A percentile compares a stretch with the other conserved stretches of the same genome.
Evolutionary conservation across 2,113 vertebrate species (phyloP).

Genomic region (Tichodroma muraria): DNA sequence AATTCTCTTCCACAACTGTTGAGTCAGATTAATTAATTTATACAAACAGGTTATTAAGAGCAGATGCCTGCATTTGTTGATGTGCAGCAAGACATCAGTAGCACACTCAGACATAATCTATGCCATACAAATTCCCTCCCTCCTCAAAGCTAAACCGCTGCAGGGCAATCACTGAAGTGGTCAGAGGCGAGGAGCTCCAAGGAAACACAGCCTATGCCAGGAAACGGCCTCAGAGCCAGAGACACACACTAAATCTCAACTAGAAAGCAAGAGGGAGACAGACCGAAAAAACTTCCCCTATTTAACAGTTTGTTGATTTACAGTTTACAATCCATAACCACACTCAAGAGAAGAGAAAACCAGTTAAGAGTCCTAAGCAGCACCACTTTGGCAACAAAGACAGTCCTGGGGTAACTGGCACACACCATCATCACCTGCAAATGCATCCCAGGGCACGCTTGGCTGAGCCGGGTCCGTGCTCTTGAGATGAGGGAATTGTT

Average conservation of each 20-base stretch:
- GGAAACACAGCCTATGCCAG: not conserved
- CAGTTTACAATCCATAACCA: accelerated
- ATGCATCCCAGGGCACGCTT: accelerated
- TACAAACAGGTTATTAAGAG: not conserved
- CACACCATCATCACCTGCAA: not conserved
- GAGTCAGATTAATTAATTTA: not conserved
- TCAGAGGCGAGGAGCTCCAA: not conserved
- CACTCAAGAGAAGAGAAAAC: not conserved
- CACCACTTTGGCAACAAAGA: not conserved
- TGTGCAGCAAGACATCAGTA: not conserved
- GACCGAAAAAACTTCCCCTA: not conserved
- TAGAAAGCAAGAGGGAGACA: not conserved
- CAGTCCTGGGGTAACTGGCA: not conserved
- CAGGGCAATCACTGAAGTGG: not conserved
- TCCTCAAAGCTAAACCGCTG: not conserved
- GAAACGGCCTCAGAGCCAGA: not conserved
- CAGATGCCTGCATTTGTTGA: not conserved
- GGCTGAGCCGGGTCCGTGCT: not conserved
- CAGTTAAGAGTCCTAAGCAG: not conserved
- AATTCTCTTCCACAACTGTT: not conserved
- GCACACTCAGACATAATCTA: not conserved
- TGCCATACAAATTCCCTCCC: not conserved
- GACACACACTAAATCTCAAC: not conserved
- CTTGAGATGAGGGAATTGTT: not conserved
- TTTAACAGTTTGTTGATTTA: not conserved